These are phyloP conservation scores for Cercocebus atys DNA, from an alignment of 2,113 vertebrate species.

Conservation along the genomic window DNA sequence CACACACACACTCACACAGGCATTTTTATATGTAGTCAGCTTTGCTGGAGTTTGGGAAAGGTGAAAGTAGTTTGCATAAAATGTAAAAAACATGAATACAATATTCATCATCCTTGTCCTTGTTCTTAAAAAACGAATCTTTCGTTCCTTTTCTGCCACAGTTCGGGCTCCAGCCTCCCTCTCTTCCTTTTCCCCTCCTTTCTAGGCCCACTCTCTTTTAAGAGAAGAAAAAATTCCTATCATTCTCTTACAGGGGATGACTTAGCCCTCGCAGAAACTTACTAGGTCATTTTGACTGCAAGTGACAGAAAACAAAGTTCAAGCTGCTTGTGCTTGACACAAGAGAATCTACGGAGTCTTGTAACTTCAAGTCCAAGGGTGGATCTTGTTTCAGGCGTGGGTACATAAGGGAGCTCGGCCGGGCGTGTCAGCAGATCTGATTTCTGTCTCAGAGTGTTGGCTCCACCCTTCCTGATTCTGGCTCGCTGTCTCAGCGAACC, in stretches of 20 bases:
- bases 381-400: background rate
- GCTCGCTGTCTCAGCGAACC: background rate
- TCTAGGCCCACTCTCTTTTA: background rate
- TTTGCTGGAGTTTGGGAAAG: background rate
- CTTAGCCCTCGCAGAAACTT: background rate
- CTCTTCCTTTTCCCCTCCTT: background rate
- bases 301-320: background rate
- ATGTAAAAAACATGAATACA: background rate
- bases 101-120: background rate
- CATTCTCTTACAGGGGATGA: background rate
- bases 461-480: background rate
- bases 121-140: background rate
- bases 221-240: background rate
- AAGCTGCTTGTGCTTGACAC: background rate
- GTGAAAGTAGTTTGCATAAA: background rate
- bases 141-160: background rate
- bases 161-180: background rate
- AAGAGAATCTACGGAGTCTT: background rate
- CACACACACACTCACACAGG: background rate
- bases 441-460: background rate
- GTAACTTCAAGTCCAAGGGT: background rate
- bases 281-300: background rate
- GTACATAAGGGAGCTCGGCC: background rate
- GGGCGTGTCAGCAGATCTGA: background rate
- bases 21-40: background rate